Evolutionary conservation across 2,888 invertebrate species (phyloP).

Genomic region (Seira ritae): DNA sequence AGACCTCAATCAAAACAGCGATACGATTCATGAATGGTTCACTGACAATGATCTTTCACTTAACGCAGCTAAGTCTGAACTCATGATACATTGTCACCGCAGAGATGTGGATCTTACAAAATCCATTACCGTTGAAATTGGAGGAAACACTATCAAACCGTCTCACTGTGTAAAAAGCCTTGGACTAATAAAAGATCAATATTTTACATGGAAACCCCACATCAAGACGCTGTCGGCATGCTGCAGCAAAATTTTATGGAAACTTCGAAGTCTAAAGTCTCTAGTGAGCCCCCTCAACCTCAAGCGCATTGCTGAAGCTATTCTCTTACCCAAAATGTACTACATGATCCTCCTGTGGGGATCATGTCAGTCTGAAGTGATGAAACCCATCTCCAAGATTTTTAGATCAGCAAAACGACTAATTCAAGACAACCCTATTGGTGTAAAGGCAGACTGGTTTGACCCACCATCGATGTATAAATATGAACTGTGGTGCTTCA

Average conservation of each 20-base stretch:
- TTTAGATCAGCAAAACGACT: no score
- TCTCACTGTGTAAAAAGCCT: slow-evolving; percentile 22
- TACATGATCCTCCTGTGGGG: slow-evolving; percentile 35
- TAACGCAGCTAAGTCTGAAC: slow-evolving; percentile 27
- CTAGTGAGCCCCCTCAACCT: not conserved
- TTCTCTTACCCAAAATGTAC: not conserved
- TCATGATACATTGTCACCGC: not conserved
- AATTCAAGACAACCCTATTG: no score
- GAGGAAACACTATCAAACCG: not conserved
- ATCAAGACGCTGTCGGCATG: not conserved
- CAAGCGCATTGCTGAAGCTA: not conserved
- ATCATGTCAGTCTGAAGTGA: no score
- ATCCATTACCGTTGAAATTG: not conserved
- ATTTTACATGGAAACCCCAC: not conserved
- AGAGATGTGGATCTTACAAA: not conserved
- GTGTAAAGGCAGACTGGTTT: no score
- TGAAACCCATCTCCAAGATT: no score
- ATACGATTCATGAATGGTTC: slow-evolving; percentile 22
- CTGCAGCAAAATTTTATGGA: not conserved
- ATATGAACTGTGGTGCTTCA: no score
- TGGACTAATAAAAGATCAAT: slow-evolving; percentile 12
- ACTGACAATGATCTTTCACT: slow-evolving; percentile 25
- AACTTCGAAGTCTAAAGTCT: not conserved
- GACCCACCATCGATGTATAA: no score
- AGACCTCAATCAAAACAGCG: no score